phyloP scores from a whole-genome alignment of 2,113 vertebrate species.

The Monopterus albus region DNA sequence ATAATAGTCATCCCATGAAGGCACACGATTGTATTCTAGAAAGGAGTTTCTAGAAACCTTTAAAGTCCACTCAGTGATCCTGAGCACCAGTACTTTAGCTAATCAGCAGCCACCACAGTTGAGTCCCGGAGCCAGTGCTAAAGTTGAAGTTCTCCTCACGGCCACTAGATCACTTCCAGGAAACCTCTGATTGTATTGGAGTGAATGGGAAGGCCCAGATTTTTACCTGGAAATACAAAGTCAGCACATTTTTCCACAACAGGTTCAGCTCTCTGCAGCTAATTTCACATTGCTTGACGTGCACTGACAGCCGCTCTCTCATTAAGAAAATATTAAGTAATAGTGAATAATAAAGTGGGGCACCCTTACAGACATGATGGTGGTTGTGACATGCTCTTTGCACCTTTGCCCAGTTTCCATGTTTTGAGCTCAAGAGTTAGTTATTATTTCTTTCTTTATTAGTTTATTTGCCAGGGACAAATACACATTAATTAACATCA shows the following conservation, averaged over 20 bases:
- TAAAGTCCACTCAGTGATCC: too few species aligned
- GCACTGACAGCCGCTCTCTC: background rate
- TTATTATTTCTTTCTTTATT: too few species aligned
- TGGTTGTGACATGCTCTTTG: too few species aligned
- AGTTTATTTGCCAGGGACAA: too few species aligned
- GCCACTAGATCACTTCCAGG: conserved; percentile 4
- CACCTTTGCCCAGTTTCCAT: too few species aligned
- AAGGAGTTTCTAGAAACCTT: too few species aligned
- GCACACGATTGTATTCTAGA: too few species aligned
- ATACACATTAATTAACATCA: too few species aligned
- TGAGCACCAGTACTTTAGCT: background rate
- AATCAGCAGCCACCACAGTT: too few species aligned
- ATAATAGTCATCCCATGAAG: background rate
- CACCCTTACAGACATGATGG: too few species aligned
- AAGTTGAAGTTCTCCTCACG: conserved; percentile 2
- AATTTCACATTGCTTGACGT: background rate
- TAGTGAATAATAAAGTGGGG: too few species aligned
- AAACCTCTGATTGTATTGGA: background rate
- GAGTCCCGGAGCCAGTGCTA: background rate
- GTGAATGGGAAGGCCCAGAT: background rate
- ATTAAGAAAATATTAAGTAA: background rate
- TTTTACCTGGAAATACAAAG: background rate
- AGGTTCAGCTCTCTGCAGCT: background rate
- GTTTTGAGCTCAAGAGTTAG: too few species aligned
- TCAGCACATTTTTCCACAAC: background rate